phyloP scores from a whole-genome alignment of 1,140 invertebrate species.

The Drosophila sturtevanti region DNA sequence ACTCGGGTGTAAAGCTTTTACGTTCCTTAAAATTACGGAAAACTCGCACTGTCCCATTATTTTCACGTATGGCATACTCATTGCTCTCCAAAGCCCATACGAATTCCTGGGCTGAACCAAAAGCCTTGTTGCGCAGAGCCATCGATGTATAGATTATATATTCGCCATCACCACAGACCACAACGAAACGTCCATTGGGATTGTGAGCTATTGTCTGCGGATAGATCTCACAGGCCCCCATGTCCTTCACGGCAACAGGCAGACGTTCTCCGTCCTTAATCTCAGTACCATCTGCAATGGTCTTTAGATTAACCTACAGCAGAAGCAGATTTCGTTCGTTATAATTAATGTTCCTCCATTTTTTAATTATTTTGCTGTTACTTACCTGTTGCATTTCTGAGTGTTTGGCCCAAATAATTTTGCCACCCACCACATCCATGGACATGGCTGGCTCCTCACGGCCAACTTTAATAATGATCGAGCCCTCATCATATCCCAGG shows the following conservation, averaged over 20 bases:
- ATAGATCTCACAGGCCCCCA: conserved; percentile 99
- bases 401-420: conserved; percentile 99
- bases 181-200: conserved; percentile 99
- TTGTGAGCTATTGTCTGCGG: conserved; percentile 99
- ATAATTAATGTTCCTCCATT: no score
- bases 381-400: conserved; percentile 98
- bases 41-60: conserved; percentile 94
- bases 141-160: conserved; percentile 99
- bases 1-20: conserved; percentile 97
- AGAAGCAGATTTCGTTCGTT: conserved; percentile 83
- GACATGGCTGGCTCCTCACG: conserved; percentile 99
- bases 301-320: conserved; percentile 85
- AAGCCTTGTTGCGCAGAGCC: conserved; percentile 99
- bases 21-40: conserved; percentile 99
- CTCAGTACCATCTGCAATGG: conserved; percentile 84
- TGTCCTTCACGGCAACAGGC: conserved; percentile 97
- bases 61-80: conserved; percentile 96
- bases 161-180: conserved; percentile 99
- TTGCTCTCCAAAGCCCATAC: conserved; percentile 99
- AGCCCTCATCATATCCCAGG: conserved; percentile 99
- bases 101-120: conserved; percentile 99
- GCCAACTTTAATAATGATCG: conserved; percentile 98
- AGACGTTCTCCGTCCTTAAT: conserved; percentile 96
- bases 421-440: conserved; percentile 98
- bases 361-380: not conserved